A percentile compares a stretch with the other conserved stretches of the same genome.
These are phyloP conservation scores for Tetramorium parvispinum DNA, from an alignment of 1,140 invertebrate species.

Conservation along the genomic window DNA sequence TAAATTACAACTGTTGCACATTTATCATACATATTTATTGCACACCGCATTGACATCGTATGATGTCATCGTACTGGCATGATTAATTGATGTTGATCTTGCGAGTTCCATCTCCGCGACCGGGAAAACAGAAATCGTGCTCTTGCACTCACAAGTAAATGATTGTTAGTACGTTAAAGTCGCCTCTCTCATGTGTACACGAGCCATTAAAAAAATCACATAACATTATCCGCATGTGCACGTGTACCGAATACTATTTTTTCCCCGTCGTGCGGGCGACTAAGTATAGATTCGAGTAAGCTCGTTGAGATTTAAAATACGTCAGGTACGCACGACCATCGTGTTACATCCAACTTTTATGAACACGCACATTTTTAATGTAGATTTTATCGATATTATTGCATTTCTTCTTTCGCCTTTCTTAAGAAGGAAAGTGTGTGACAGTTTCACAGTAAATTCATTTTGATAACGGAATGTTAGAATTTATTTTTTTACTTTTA, in stretches of 20 bases:
- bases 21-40: neutral
- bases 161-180: neutral
- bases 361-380: neutral
- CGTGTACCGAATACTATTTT: slow-evolving; percentile 52
- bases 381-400: neutral
- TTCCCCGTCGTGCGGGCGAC: neutral
- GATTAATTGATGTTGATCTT: neutral
- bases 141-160: neutral
- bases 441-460: neutral
- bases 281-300: slow-evolving; percentile 37
- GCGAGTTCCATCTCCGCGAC: neutral
- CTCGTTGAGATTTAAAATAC: slow-evolving; percentile 38
- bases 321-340: neutral
- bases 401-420: neutral
- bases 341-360: neutral
- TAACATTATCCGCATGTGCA: slow-evolving; percentile 11
- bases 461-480: neutral
- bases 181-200: neutral
- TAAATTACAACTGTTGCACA: neutral
- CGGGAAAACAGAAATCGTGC: neutral
- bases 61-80: neutral
- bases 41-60: too few species aligned
- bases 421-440: neutral
- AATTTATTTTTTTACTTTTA: neutral
- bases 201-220: slow-evolving; percentile 37